These are phyloP conservation scores for Eretmodus cyanostictus DNA, from an alignment of 2,113 vertebrate genomes.

Conservation along the genomic window DNA sequence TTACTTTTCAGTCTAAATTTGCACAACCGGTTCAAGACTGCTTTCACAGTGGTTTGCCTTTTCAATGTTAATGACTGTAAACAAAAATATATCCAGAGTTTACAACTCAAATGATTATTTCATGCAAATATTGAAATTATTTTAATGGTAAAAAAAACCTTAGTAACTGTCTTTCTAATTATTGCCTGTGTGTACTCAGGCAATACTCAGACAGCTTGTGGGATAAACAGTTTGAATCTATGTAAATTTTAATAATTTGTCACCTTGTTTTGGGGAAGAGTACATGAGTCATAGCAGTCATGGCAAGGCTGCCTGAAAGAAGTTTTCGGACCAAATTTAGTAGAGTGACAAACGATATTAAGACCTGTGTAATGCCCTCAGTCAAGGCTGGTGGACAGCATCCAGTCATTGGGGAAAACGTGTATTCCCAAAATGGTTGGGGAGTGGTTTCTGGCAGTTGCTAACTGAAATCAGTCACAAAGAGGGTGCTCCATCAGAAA, in stretches of 20 bases:
- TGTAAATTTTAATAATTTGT: background rate
- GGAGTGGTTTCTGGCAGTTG: background rate
- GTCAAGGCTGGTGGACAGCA: background rate
- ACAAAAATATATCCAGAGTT: background rate
- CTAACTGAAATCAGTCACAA: background rate
- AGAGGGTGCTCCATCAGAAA: background rate
- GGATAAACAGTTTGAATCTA: background rate
- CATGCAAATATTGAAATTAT: background rate
- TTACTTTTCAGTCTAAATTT: background rate
- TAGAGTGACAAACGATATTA: background rate
- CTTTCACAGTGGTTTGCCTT: background rate
- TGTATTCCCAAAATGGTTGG: background rate
- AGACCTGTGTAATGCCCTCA: background rate
- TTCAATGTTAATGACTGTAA: background rate
- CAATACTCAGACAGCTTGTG: background rate
- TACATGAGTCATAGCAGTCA: background rate
- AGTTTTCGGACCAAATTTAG: background rate
- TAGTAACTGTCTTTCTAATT: background rate
- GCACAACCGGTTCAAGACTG: background rate
- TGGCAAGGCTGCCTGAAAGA: background rate
- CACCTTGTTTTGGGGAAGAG: background rate
- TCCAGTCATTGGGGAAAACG: background rate
- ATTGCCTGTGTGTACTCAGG: background rate
- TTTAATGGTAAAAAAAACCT: background rate
- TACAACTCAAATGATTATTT: background rate